Evolutionary conservation across 1,140 invertebrate species (phyloP), one percentile per base, ranked within the genome.

Genomic region (Frieseomelitta varia): DNA sequence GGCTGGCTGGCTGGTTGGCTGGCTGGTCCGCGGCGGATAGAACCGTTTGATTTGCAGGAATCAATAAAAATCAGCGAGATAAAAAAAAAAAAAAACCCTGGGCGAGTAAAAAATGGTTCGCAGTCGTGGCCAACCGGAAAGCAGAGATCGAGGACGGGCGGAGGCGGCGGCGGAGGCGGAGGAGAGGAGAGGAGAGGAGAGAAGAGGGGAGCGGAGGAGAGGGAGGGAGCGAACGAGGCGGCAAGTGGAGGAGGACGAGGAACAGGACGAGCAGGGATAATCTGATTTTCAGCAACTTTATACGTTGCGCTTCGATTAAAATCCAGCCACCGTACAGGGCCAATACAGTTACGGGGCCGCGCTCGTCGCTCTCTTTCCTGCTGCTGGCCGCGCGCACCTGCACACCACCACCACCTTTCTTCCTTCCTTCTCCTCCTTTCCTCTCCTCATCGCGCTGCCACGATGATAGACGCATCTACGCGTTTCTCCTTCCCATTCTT

Each of bases 201-300:
- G 83, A 87, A 11, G 61, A 24, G 86, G 79, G 63, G 30, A 85
- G 77, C 47, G 73, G 67, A 55, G 75, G 76, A 4, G 39, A 72
- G 82, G 83, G 74, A 84, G 30, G 30, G 30, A 30, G 39, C 39
- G 58, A 30, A 30, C 30, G 30, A 30, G 30, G 30, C 65, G 65
- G 65, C 65, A 68, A 39, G 68, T 24, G 68, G 68, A 69, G 55
- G 79, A 89, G 84, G 73, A 84, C 34, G 77, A 86, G 87, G 75
- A 85, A 81, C 85, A 87, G 79, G 88, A 73, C 76, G 88, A 89
- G 83, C 86, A 85, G 91, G 89, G 90, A 91, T 94, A 94, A 94
- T 94, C 93, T 92, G 92, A 94, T 94, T 94, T 93, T 94, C 93
- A 93, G 92, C 93, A 94, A 94, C 92, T 94, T 94, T 93, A 93